These are phyloP conservation scores for Anomalospiza imberbis DNA, from an alignment of 2,797 vertebrate species.

Conservation along the genomic window DNA sequence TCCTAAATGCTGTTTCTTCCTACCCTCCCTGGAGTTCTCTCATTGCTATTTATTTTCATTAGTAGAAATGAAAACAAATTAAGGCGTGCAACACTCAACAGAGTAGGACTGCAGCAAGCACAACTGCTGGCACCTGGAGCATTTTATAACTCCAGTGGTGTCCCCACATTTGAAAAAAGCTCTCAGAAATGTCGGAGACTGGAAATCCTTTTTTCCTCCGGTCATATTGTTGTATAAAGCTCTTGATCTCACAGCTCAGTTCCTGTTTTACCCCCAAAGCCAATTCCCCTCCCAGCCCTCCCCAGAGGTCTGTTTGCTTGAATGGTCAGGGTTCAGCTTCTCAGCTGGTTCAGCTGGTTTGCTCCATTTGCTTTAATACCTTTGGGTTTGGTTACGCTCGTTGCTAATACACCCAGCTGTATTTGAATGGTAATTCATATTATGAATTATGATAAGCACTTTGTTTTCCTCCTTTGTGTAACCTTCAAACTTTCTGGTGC, in stretches of 20 bases:
- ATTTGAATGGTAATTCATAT: neutral
- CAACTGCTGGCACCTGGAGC: slow-evolving; percentile 4
- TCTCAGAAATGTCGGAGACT: neutral
- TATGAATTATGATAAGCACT: neutral
- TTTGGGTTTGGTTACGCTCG: neutral
- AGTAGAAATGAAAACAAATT: slow-evolving; percentile 64
- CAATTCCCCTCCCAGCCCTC: neutral
- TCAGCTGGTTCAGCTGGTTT: neutral
- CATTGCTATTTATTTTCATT: slow-evolving; percentile 66
- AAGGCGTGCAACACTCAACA: slow-evolving; percentile 7
- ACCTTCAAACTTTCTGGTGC: neutral
- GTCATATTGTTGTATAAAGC: neutral
- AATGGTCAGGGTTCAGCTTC: neutral
- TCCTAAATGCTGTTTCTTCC: neutral
- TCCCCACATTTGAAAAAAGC: neutral
- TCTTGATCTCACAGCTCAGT: neutral
- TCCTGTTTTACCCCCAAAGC: neutral
- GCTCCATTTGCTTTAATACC: neutral
- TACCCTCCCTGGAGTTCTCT: slow-evolving; percentile 37
- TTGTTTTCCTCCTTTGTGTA: neutral
- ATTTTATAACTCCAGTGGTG: neutral
- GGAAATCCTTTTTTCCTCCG: neutral
- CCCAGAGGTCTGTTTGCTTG: neutral
- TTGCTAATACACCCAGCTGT: neutral
- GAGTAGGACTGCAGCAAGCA: neutral